A percentile compares a stretch with the other conserved stretches of the same genome.
Conservation (phyloP, 2,797 vertebrate genomes). For the Typhlichthys subterraneus region DNA sequence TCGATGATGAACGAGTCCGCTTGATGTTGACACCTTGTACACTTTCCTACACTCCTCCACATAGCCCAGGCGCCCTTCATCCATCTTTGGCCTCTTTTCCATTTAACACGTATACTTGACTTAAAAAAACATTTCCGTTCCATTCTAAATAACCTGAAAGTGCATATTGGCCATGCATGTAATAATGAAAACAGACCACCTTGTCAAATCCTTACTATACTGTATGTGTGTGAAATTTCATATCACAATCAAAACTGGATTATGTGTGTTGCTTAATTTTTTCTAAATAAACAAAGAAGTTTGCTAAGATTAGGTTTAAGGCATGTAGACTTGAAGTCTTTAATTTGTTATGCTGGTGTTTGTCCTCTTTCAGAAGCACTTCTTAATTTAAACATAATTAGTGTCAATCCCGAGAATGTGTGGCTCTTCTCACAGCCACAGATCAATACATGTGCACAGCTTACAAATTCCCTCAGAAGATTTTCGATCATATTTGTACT, state of each 20-base stretch:
- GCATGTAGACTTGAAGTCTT: background rate
- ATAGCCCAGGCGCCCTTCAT: background rate
- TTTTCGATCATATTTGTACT: conserved; percentile 39
- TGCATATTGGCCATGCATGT: background rate
- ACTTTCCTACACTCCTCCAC: conserved; percentile 4
- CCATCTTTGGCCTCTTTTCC: background rate
- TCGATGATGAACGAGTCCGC: conserved; percentile 13
- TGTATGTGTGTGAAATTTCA: background rate
- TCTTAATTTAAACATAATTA: background rate
- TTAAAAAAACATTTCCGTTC: no score
- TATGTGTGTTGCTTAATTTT: no score
- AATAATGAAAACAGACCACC: no score
- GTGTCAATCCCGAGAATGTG: background rate
- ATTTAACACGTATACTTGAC: background rate
- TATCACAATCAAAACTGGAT: background rate
- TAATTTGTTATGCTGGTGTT: background rate
- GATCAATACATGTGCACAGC: conserved; percentile 21
- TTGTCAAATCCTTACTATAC: background rate
- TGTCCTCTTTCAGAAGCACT: background rate
- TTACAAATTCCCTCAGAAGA: conserved; percentile 40
- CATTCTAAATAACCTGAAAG: background rate
- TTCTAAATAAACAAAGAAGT: background rate
- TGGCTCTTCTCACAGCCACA: conserved; percentile 7
- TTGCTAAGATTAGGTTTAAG: background rate
- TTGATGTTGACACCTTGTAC: background rate